phyloP scores from a whole-genome alignment of 2,113 vertebrate species.

The Rhabdornis inornatus region DNA sequence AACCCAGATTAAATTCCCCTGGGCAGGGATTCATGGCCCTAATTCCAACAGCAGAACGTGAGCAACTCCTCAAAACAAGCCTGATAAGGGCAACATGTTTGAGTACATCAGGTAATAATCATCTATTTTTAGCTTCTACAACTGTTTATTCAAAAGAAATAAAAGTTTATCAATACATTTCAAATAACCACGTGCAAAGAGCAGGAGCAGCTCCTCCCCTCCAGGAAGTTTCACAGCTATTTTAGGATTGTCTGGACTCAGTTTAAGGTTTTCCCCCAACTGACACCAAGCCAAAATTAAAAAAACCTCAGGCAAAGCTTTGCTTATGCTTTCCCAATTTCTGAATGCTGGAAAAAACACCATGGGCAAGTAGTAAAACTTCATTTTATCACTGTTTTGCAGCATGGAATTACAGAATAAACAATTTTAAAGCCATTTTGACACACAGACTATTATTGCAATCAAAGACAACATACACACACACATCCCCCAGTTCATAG shows the following conservation, averaged over 20 bases:
- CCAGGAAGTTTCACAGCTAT: neutral
- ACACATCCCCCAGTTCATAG: neutral
- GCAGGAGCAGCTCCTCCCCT: neutral
- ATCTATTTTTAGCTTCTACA: neutral
- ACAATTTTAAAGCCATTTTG: neutral
- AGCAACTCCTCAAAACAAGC: neutral
- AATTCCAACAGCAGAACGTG: neutral
- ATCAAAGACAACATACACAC: neutral
- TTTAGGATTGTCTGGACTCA: neutral
- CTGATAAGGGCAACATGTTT: rapidly evolving
- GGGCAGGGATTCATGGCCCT: neutral
- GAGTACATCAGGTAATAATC: neutral
- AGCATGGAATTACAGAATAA: neutral
- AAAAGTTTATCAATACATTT: neutral
- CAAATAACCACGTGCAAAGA: neutral
- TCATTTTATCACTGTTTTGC: neutral
- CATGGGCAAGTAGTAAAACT: neutral
- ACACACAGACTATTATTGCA: rapidly evolving
- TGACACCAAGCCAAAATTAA: neutral
- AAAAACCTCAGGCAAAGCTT: neutral
- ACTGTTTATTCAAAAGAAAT: neutral
- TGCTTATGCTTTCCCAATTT: neutral
- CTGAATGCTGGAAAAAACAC: neutral
- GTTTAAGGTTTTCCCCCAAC: neutral
- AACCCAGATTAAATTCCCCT: neutral